phyloP scores from a whole-genome alignment of 2,888 invertebrate genomes.

The Scotopteryx bipunctaria region DNA sequence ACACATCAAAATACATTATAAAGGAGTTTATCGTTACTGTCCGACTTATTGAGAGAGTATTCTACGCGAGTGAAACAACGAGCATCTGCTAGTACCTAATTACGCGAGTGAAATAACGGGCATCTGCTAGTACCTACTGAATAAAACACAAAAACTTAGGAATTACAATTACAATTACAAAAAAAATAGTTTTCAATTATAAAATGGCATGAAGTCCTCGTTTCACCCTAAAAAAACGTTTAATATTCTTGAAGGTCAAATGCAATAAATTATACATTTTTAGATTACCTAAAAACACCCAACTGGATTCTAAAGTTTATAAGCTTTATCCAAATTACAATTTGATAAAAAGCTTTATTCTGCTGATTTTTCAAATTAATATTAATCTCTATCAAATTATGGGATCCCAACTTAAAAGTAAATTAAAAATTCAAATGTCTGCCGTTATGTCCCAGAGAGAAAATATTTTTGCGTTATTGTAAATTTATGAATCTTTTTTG shows the following conservation, averaged over 20 bases:
- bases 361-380: constrained; percentile 13
- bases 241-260: background rate
- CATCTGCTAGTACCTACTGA: too few relatives aligned
- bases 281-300: background rate
- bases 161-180: too few relatives aligned
- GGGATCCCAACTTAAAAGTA: constrained; percentile 23
- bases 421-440: constrained; percentile 33
- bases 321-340: constrained; percentile 1
- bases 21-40: too few relatives aligned
- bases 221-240: background rate
- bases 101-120: too few relatives aligned
- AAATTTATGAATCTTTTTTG: constrained; percentile 9
- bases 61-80: too few relatives aligned
- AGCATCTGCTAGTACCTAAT: too few relatives aligned
- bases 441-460: constrained; percentile 24
- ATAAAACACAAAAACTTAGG: too few relatives aligned
- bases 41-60: too few relatives aligned
- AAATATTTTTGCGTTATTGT: constrained; percentile 33
- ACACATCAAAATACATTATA: too few relatives aligned
- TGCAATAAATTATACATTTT: background rate
- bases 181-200: too few relatives aligned
- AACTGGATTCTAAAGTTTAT: constrained; percentile 4
- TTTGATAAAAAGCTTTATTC: constrained; percentile 4
- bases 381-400: constrained; percentile 24
- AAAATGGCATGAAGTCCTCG: too few relatives aligned